Percentiles rank a stretch among this genome's conserved stretches.
These are phyloP conservation scores for Sitobion miscanthi DNA, from an alignment of 1,140 invertebrate genomes.

Conservation along the genomic window DNA sequence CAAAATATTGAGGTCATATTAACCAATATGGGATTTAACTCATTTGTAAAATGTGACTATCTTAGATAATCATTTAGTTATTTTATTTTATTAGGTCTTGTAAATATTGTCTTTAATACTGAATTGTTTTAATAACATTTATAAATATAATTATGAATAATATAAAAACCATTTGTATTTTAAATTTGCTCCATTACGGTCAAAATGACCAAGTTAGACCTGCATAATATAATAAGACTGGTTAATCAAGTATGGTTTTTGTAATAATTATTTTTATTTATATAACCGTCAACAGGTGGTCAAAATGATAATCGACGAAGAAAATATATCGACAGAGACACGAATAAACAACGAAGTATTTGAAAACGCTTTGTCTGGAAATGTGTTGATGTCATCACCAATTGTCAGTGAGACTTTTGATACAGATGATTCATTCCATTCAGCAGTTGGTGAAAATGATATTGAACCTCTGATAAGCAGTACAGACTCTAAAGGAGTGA, in stretches of 20 bases:
- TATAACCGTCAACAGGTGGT: not conserved
- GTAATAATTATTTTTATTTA: not conserved
- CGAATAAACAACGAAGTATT: not conserved
- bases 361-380: not conserved
- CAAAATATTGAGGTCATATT: no score
- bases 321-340: constrained; percentile 45
- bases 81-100: no score
- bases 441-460: constrained; percentile 40
- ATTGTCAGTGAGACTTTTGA: not conserved
- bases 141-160: not conserved
- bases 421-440: constrained; percentile 53
- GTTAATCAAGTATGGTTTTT: not conserved
- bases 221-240: no score
- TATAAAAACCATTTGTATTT: no score
- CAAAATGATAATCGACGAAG: constrained; percentile 34
- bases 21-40: not conserved
- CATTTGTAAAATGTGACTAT: not conserved
- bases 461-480: not conserved
- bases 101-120: not conserved
- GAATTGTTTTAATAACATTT: not conserved
- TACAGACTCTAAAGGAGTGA: not conserved
- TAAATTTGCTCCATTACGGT: no score
- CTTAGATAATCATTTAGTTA: not conserved
- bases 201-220: no score
- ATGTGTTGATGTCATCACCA: not conserved